A percentile compares a stretch with the other conserved stretches of the same genome.
Conservation (phyloP, 2,888 invertebrate genomes). For the Ashinkailepas kermadecensis region DNA sequence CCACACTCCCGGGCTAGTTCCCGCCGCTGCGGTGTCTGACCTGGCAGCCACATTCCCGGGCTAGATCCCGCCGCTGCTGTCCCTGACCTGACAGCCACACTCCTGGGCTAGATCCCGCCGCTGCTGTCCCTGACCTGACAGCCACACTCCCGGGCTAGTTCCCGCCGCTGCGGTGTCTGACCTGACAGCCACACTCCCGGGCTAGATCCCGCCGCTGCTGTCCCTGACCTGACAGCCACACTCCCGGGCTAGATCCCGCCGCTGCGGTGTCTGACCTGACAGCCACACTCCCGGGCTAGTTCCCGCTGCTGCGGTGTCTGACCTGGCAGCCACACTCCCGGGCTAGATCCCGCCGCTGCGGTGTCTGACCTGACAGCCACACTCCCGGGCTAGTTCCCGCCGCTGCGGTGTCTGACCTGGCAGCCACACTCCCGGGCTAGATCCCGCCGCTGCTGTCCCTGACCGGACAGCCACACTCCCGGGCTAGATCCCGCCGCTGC, state of each 20-base stretch:
- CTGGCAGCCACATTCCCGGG: no score
- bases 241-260: not conserved
- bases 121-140: not conserved
- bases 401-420: not conserved
- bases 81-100: no score
- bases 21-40: slow-evolving; percentile 62
- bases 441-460: not conserved
- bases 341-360: not conserved
- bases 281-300: not conserved
- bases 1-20: slow-evolving; percentile 48
- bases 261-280: not conserved
- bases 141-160: not conserved
- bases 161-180: not conserved
- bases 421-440: not conserved
- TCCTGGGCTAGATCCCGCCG: no score
- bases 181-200: not conserved
- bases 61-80: no score
- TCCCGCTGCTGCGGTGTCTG: not conserved
- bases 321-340: not conserved
- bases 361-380: not conserved
- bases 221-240: not conserved
- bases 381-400: no score
- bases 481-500: not conserved
- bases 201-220: not conserved
- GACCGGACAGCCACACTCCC: not conserved